These are phyloP conservation scores for Lucilia sericata DNA, from an alignment of 1,140 invertebrate genomes.

Conservation along the genomic window DNA sequence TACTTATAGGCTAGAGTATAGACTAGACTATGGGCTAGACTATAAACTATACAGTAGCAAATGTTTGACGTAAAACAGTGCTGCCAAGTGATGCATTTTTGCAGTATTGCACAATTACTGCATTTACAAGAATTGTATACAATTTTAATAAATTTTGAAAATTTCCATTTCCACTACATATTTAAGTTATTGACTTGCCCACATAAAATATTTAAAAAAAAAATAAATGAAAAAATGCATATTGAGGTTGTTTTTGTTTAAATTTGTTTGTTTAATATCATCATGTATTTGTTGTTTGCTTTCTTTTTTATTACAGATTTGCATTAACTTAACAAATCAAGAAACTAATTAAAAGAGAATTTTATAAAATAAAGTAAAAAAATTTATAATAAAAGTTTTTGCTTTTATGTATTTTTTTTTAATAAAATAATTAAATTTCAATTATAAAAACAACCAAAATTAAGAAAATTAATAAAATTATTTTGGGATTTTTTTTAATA, in stretches of 20 bases:
- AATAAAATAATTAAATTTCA: background rate
- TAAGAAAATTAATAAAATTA: background rate
- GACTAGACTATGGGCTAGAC: no score
- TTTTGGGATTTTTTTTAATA: background rate
- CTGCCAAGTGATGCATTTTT: no score
- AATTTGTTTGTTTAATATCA: slow-evolving; percentile 22
- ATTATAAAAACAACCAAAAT: background rate
- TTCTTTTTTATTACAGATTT: background rate
- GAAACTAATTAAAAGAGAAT: background rate
- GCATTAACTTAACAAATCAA: background rate
- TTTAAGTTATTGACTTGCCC: no score
- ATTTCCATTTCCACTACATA: no score
- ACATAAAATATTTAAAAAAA: background rate
- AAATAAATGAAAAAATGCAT: slow-evolving; percentile 17
- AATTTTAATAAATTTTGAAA: no score
- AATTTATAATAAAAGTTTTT: background rate
- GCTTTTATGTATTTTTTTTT: background rate
- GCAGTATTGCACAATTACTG: no score
- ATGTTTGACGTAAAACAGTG: no score
- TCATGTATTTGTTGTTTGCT: background rate
- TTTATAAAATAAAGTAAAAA: background rate
- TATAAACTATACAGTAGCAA: no score
- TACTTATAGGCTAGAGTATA: no score
- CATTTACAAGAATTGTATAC: no score
- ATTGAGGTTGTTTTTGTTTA: background rate